Percentiles rank a stretch among this genome's conserved stretches.
Conservation (phyloP, 2,888 invertebrate species). For the Agonopterix subpropinquella region DNA sequence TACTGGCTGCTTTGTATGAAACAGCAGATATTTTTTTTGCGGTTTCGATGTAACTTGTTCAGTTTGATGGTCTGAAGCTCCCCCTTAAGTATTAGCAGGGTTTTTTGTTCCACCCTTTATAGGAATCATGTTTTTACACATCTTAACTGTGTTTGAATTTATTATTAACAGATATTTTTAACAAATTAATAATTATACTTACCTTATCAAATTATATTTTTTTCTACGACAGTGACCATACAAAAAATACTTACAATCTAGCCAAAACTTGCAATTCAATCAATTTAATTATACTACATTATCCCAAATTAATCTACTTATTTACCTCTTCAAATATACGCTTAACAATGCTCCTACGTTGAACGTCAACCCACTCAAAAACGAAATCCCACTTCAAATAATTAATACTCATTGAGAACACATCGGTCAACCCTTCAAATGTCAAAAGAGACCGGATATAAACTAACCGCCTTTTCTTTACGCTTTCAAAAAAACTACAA, state of each 20-base stretch:
- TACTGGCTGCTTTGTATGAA: no score
- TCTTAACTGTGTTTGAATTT: not conserved
- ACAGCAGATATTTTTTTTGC: no score
- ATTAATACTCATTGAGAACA: constrained; percentile 68
- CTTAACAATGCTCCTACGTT: constrained; percentile 30
- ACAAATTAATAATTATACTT: no score
- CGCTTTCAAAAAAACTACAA: constrained; percentile 55
- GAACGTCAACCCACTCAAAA: constrained; percentile 45
- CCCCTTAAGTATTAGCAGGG: no score
- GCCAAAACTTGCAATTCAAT: not conserved
- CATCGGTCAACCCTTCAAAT: constrained; percentile 60
- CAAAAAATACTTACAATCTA: not conserved
- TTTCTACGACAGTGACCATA: not conserved
- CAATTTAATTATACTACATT: not conserved
- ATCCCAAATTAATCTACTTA: not conserved
- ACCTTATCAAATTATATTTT: no score
- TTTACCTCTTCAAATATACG: constrained; percentile 15
- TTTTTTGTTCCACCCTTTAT: no score
- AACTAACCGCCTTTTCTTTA: constrained; percentile 76
- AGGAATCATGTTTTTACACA: no score
- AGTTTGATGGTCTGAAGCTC: no score
- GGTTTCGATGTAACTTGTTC: no score
- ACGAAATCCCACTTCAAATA: constrained; percentile 65
- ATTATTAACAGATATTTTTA: not conserved
- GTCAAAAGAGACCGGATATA: constrained; percentile 70